Percentiles rank a stretch among this genome's conserved stretches.
phyloP scores from a whole-genome alignment of 2,113 vertebrate species.

The Pycnonotus jocosus region DNA sequence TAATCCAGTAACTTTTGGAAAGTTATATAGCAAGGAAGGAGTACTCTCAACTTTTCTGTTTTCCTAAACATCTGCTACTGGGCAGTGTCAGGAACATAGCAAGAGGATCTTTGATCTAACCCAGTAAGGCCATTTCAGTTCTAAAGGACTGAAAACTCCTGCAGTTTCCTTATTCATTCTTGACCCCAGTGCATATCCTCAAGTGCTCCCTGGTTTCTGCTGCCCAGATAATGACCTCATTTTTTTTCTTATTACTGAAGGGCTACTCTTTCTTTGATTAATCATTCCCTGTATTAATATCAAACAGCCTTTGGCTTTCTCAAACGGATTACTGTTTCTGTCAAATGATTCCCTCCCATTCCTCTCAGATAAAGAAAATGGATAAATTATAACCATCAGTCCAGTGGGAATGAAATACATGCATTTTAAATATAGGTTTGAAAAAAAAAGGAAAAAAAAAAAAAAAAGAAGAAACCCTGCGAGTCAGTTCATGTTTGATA shows the following conservation, averaged over 20 bases:
- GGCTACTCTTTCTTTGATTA: slow-evolving; percentile 65
- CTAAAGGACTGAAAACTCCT: slow-evolving; percentile 14
- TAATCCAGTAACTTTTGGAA: neutral
- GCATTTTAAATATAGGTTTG: slow-evolving; percentile 55
- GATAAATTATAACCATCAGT: slow-evolving; percentile 64
- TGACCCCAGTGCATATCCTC: slow-evolving; percentile 27
- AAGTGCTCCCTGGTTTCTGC: slow-evolving; percentile 38
- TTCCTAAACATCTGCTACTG: neutral
- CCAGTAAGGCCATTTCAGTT: neutral
- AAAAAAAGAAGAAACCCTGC: neutral
- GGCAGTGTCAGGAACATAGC: neutral
- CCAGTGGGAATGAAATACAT: slow-evolving; percentile 39
- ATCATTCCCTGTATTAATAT: slow-evolving; percentile 67
- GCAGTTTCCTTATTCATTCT: neutral
- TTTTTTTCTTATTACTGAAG: slow-evolving; percentile 52
- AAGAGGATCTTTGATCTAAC: neutral
- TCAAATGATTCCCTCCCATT: slow-evolving; percentile 48
- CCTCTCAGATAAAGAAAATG: slow-evolving; percentile 67
- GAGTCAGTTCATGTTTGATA: slow-evolving; percentile 47
- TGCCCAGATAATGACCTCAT: slow-evolving; percentile 61
- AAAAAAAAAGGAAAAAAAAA: neutral
- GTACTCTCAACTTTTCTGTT: neutral
- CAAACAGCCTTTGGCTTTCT: slow-evolving; percentile 62
- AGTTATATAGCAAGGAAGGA: neutral
- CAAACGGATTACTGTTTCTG: slow-evolving; percentile 63